phyloP scores from a whole-genome alignment of 1,140 invertebrate species.

The Orius laevigatus region DNA sequence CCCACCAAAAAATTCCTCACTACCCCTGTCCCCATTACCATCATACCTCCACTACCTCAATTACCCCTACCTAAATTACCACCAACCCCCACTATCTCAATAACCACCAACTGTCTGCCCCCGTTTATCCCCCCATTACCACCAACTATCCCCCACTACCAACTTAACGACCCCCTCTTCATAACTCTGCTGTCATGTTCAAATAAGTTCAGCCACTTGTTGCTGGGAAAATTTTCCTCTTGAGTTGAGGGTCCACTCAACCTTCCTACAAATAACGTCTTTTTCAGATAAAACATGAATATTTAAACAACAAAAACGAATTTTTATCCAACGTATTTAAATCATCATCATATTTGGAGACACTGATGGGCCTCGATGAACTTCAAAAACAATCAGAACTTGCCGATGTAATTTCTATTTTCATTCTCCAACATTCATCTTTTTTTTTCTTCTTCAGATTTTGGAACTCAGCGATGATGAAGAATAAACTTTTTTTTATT shows the following conservation, averaged over 20 bases:
- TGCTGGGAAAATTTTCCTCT: neutral
- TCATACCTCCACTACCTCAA: too few relatives aligned
- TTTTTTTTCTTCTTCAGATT: constrained; percentile 14
- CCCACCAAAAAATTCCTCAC: too few relatives aligned
- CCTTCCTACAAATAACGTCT: neutral
- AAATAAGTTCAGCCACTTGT: too few relatives aligned
- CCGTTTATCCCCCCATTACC: too few relatives aligned
- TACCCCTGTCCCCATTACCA: too few relatives aligned
- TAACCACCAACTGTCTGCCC: too few relatives aligned
- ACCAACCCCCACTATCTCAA: too few relatives aligned
- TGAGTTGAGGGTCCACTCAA: too few relatives aligned
- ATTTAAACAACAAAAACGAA: constrained; percentile 45
- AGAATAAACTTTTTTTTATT: constrained; percentile 3
- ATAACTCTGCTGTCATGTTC: too few relatives aligned
- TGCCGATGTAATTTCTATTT: constrained; percentile 35
- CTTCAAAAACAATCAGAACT: constrained; percentile 47
- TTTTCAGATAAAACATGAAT: constrained; percentile 46
- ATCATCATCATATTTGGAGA: constrained; percentile 67
- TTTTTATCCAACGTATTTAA: constrained; percentile 79
- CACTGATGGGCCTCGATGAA: constrained; percentile 67
- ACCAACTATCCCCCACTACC: too few relatives aligned
- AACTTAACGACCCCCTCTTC: too few relatives aligned
- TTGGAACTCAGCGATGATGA: constrained; percentile 21
- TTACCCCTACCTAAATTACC: too few relatives aligned
- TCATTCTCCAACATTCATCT: neutral